A percentile compares a stretch with the other conserved stretches of the same genome.
These are phyloP conservation scores for Caenorhabditis macrosperma DNA, from an alignment of 2,888 invertebrate species.

Conservation along the genomic window DNA sequence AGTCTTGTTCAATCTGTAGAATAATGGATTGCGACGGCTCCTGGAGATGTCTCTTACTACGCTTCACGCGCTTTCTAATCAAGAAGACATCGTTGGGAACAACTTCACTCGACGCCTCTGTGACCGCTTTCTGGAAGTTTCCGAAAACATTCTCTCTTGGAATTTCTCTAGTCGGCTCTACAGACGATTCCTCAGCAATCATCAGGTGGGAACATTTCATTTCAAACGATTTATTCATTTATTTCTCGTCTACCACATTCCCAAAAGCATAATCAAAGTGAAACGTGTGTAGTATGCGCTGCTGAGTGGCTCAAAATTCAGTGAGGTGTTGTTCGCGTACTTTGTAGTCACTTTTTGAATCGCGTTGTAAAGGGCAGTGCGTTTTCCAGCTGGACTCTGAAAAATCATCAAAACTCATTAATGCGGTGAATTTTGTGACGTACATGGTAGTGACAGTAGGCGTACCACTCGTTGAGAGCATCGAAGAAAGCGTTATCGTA, in stretches of 20 bases:
- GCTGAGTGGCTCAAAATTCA: slow-evolving; percentile 36
- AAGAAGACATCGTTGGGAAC: slow-evolving; percentile 63
- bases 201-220: slow-evolving; percentile 47
- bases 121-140: slow-evolving; percentile 81
- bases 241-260: slow-evolving; percentile 48
- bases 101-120: slow-evolving; percentile 62
- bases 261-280: slow-evolving; percentile 36
- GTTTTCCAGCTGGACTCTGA: slow-evolving; percentile 55
- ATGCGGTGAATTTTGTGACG: slow-evolving; percentile 7
- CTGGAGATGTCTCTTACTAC: slow-evolving; percentile 86
- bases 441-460: slow-evolving; percentile 57
- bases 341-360: slow-evolving; percentile 51
- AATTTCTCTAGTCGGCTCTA: slow-evolving; percentile 83
- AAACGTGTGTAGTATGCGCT: slow-evolving; percentile 13
- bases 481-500: slow-evolving; percentile 57
- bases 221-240: neutral
- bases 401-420: no score
- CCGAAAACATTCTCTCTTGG: slow-evolving; percentile 89
- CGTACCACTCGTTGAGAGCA: slow-evolving; percentile 60
- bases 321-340: slow-evolving; percentile 40
- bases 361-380: slow-evolving; percentile 54
- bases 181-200: slow-evolving; percentile 76
- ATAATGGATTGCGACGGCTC: slow-evolving; percentile 87
- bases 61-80: slow-evolving; percentile 81
- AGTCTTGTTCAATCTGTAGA: slow-evolving; percentile 47